Base-by-base conservation (phyloP, 2,113 vertebrate genomes). In the Crotalus viridis region DNA sequence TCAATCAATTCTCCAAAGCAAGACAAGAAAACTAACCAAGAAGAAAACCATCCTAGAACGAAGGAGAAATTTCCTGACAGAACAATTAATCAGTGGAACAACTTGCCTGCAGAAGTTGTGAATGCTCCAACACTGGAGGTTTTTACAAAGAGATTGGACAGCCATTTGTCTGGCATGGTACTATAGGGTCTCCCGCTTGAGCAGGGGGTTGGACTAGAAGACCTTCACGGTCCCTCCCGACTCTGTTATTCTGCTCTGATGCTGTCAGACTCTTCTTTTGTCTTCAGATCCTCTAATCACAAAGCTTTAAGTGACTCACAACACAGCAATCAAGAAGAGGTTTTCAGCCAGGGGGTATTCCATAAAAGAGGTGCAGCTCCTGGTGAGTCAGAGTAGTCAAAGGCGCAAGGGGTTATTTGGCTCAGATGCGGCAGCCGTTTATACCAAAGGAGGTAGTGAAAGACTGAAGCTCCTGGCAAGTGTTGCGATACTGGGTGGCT, bases 401-500 rank as follows among this genome's bases (percentile, higher is more conserved):
- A 39, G 22, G 59, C 10, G 0, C 33, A n/a, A 21, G 87, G 2
- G 52, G 13, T 89, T 17, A 21, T n/a, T 7, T 26, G 59, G 39
- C 13, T 94, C 33, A 95, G 89, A 91, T 81, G 7, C 52, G 91
- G 46, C 95, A 96, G 5, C 95, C 95, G 2, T 54, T 89, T 0
- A 15, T 10, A 15, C 52, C 55, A 39, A 93, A 94, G 6, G 88
- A 59, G 0, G 8, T 26, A 19, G 56, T 92, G 54, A 96, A 96
- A 3, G 13, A 15, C 0, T 39, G 33, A 5, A 95, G 12, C 7
- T 88, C 39, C 0, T 22, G 1, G 43, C 95, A 96, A 1, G 3
- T 46, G n/a, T 93, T 94, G 46, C 95, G 93, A 26, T 51, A 4
- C 10, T 33, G 89, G 5, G 94, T 94, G 81, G 88, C 90, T 21